Evolutionary conservation across 2,797 vertebrate species (phyloP).

Genomic region (Momotus momota): DNA sequence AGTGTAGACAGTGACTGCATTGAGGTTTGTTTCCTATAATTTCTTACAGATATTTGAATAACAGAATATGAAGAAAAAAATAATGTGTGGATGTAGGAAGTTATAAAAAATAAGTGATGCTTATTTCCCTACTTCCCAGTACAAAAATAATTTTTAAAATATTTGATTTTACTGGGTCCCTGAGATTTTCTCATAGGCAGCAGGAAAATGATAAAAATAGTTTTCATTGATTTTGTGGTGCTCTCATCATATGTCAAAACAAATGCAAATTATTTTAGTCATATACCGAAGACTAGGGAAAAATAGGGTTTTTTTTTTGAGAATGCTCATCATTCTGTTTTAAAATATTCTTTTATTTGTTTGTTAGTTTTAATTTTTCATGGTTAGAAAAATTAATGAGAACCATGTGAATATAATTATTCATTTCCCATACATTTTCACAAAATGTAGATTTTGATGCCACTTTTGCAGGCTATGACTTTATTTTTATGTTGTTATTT

Average conservation of each 20-base stretch:
- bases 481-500: background rate
- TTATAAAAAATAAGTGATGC: background rate
- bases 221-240: background rate
- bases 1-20: background rate
- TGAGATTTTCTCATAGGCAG: background rate
- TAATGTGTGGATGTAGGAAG: accelerated
- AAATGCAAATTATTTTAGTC: background rate
- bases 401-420: background rate
- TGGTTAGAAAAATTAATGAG: background rate
- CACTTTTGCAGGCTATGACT: background rate
- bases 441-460: background rate
- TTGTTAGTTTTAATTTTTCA: background rate
- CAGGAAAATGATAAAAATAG: background rate
- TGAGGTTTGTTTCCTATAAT: background rate
- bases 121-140: background rate
- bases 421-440: accelerated
- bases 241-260: background rate
- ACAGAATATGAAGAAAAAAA: background rate
- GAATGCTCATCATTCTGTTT: background rate
- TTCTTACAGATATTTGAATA: background rate
- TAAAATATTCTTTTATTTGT: background rate
- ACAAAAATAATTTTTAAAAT: background rate
- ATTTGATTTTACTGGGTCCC: accelerated
- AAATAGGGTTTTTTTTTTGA: accelerated
- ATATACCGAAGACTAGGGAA: accelerated